Conservation (phyloP, 2,113 vertebrate genomes). For the Heterotis niloticus region DNA sequence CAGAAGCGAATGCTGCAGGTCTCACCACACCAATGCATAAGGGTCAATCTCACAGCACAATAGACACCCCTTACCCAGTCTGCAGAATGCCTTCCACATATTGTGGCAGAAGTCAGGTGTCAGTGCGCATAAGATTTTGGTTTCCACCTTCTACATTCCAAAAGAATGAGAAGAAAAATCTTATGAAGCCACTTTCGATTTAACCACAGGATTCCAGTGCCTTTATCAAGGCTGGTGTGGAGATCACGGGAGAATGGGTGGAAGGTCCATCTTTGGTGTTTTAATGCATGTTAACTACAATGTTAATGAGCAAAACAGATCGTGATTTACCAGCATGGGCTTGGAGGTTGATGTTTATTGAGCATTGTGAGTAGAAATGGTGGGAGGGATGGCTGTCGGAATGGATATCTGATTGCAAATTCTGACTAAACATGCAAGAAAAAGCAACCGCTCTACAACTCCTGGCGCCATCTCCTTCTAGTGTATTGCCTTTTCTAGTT, state of each 20-base stretch:
- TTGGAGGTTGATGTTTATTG: background rate
- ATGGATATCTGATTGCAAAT: background rate
- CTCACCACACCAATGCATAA: background rate
- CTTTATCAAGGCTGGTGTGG: background rate
- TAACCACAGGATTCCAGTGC: background rate
- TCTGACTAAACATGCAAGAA: constrained; percentile 20
- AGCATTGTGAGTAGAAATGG: background rate
- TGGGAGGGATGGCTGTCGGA: background rate
- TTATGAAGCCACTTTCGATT: constrained; percentile 10
- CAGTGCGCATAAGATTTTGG: constrained; percentile 25
- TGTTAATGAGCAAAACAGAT: background rate
- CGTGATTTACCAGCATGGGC: background rate
- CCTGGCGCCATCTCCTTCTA: constrained; percentile 1
- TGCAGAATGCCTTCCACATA: background rate
- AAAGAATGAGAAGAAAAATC: constrained; percentile 34
- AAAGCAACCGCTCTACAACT: background rate
- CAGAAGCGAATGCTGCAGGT: background rate
- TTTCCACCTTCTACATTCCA: constrained; percentile 29
- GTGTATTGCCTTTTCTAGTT: background rate
- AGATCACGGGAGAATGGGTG: background rate
- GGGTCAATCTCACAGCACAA: background rate
- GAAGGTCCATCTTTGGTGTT: background rate
- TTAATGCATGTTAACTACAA: background rate
- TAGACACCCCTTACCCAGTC: constrained; percentile 14
- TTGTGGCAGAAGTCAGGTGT: background rate